A percentile compares a stretch with the other conserved stretches of the same genome.
phyloP scores from a whole-genome alignment of 1,140 invertebrate species.

The Lepidurus apus region DNA sequence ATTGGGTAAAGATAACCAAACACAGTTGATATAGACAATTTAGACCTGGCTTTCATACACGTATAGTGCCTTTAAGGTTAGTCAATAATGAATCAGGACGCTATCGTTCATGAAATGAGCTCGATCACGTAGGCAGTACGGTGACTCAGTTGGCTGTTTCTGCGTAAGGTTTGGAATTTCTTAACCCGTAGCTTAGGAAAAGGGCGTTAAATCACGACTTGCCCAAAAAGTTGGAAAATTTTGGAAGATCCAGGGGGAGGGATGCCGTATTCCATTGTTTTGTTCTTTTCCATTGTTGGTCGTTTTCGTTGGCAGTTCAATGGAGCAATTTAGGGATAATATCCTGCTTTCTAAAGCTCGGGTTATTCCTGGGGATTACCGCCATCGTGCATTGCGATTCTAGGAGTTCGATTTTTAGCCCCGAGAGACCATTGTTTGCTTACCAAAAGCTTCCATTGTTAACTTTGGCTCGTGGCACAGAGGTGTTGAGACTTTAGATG shows the following conservation, averaged over 20 bases:
- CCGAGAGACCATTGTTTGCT: not conserved
- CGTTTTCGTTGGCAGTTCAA: not conserved
- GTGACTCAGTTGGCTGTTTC: not conserved
- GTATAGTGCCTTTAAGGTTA: not conserved
- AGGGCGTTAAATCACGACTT: conserved; percentile 17
- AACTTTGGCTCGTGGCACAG: not conserved
- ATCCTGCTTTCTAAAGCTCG: conserved; percentile 15
- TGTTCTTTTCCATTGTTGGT: not conserved
- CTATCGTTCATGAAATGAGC: not conserved
- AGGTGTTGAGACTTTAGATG: not conserved
- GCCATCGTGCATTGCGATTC: not conserved
- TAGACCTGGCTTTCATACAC: too few species aligned
- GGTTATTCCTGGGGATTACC: conserved; percentile 17
- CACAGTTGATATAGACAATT: too few species aligned
- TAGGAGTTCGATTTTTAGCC: not conserved
- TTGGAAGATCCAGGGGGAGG: not conserved
- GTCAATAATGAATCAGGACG: not conserved
- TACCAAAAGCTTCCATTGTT: not conserved
- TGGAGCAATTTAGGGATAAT: not conserved
- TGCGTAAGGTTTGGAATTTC: not conserved
- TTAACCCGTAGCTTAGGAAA: not conserved
- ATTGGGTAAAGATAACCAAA: too few species aligned
- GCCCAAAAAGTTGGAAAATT: not conserved
- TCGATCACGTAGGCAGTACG: not conserved
- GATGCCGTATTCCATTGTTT: not conserved